Percentiles rank a stretch among this genome's conserved stretches.
Evolutionary conservation across 2,113 vertebrate genomes (phyloP).

Genomic region (Clarias gariepinus): DNA sequence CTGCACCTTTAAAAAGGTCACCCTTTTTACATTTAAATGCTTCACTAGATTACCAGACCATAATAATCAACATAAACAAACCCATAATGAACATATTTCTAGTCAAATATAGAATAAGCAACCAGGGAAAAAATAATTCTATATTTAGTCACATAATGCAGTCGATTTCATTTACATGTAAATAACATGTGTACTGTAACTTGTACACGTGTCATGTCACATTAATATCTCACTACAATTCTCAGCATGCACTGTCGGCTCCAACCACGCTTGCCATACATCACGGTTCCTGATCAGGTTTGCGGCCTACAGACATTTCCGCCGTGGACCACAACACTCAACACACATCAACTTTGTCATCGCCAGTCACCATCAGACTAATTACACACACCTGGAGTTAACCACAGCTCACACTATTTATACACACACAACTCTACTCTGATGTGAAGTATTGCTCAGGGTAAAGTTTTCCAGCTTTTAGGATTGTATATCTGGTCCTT

Average conservation of each 20-base stretch:
- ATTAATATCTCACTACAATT: background rate
- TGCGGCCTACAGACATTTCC: background rate
- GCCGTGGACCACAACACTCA: background rate
- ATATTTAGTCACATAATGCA: background rate
- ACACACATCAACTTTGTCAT: background rate
- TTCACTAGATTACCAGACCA: no score
- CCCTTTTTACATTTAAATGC: background rate
- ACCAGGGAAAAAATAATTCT: background rate
- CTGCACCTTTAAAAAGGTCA: background rate
- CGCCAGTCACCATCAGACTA: background rate
- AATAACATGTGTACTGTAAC: background rate
- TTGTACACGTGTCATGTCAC: background rate
- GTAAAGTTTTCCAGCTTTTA: background rate
- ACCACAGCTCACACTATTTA: background rate
- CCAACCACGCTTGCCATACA: background rate
- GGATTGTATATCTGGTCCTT: background rate
- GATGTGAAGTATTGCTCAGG: background rate
- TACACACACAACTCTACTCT: background rate
- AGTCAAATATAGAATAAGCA: background rate
- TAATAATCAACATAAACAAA: background rate
- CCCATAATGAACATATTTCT: background rate
- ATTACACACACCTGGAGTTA: conserved; percentile 4
- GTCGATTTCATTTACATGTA: background rate
- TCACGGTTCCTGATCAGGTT: background rate
- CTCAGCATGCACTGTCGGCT: background rate